Evolutionary conservation across 2,113 vertebrate species (phyloP).

Genomic region (Caranx melampygus): DNA sequence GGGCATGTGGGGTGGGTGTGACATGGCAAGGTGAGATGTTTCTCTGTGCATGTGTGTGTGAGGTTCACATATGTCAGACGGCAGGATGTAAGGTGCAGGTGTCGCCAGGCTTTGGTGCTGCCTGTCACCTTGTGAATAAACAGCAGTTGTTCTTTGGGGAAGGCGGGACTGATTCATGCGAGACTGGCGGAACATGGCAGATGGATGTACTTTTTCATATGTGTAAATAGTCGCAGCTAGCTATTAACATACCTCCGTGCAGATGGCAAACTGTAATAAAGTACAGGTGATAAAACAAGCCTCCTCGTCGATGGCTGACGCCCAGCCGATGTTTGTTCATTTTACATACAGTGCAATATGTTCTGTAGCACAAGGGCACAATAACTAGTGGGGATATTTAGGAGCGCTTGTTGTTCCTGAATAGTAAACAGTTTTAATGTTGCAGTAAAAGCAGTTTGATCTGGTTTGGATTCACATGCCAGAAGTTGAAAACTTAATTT

Average conservation of each 20-base stretch:
- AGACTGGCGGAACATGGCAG: conserved; percentile 84
- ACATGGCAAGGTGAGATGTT: conserved; percentile 66
- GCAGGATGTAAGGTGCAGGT: conserved; percentile 81
- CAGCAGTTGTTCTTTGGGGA: conserved; percentile 86
- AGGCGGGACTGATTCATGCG: conserved; percentile 88
- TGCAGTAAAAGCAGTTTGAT: conserved; percentile 76
- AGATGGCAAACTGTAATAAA: conserved; percentile 90
- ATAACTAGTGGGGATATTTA: conserved; percentile 82
- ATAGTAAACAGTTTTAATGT: conserved; percentile 82
- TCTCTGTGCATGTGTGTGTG: conserved; percentile 40
- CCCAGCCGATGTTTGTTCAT: conserved; percentile 82
- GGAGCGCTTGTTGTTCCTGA: conserved; percentile 80
- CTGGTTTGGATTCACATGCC: conserved; percentile 61
- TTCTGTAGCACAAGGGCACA: conserved; percentile 80
- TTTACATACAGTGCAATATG: conserved; percentile 84
- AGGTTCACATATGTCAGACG: conserved; percentile 78
- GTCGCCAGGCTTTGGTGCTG: conserved; percentile 83
- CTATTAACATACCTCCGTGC: conserved; percentile 87
- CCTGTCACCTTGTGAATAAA: conserved; percentile 87
- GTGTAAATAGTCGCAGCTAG: conserved; percentile 84
- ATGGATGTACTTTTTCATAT: conserved; percentile 88
- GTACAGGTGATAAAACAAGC: conserved; percentile 86
- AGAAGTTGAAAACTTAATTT: conserved; percentile 66
- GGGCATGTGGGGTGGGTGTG: conserved; percentile 52
- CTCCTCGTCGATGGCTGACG: conserved; percentile 79